Evolutionary conservation across 1,140 invertebrate species (phyloP).

Genomic region (Aleiodes sp.): DNA sequence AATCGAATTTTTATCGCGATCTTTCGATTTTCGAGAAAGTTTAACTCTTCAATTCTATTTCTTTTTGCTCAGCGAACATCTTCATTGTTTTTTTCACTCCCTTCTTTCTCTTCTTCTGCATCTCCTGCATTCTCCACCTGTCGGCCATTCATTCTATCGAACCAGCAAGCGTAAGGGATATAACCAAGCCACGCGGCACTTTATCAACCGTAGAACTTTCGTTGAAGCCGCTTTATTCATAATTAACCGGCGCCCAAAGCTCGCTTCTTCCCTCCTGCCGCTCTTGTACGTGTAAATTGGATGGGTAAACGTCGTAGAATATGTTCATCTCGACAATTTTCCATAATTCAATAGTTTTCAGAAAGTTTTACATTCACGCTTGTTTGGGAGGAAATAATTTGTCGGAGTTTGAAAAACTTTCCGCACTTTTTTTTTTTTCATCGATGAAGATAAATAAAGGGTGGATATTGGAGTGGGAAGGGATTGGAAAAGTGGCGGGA

Average conservation of each 20-base stretch:
- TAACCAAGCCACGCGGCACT: constrained; percentile 21
- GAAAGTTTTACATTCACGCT: too few relatives aligned
- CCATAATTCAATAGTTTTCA: neutral
- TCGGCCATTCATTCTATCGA: constrained; percentile 22
- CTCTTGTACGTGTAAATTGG: constrained; percentile 29
- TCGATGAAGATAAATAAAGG: too few relatives aligned
- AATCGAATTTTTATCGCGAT: too few relatives aligned
- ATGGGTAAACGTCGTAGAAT: constrained; percentile 25
- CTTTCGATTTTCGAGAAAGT: neutral
- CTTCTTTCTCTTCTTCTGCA: neutral
- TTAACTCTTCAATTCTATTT: neutral
- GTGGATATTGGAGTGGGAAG: too few relatives aligned
- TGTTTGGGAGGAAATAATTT: too few relatives aligned
- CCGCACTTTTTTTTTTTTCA: too few relatives aligned
- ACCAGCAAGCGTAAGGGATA: neutral
- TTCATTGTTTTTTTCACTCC: neutral
- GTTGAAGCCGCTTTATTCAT: constrained; percentile 34
- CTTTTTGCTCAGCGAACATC: constrained; percentile 12
- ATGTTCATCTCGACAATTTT: neutral
- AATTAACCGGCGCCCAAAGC: constrained; percentile 27
- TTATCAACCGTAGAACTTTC: constrained; percentile 31
- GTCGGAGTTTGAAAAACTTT: too few relatives aligned
- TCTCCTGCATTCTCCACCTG: constrained; percentile 20
- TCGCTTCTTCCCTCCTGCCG: constrained; percentile 1
- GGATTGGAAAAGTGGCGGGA: too few relatives aligned